Conservation (phyloP, 2,113 vertebrate genomes). For the Ailurus styani region DNA sequence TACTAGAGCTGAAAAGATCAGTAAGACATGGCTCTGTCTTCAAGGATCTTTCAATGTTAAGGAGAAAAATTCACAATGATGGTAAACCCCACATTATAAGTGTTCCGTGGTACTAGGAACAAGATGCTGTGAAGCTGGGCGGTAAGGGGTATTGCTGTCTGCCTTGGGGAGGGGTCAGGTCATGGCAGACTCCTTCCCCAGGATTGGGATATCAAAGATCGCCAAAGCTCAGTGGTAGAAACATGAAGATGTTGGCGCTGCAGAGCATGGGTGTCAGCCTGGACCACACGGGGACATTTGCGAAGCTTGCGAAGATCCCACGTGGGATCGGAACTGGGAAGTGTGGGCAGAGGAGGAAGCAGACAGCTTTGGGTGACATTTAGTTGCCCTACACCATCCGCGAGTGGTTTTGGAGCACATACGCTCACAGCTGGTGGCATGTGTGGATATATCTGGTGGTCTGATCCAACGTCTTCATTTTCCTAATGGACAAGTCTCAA, state of each 20-base stretch:
- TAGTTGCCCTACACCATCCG: background rate
- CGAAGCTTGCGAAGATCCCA: background rate
- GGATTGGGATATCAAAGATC: background rate
- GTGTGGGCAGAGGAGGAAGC: slow-evolving; percentile 9
- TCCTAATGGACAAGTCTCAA: background rate
- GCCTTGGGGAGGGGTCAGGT: background rate
- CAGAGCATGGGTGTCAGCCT: background rate
- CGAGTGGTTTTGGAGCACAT: background rate
- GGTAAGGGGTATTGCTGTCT: background rate
- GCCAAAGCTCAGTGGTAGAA: background rate
- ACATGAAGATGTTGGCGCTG: fast-evolving
- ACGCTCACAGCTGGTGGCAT: fast-evolving
- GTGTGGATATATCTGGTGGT: too few species aligned
- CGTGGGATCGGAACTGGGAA: background rate
- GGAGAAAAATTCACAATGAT: background rate
- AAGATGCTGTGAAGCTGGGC: too few species aligned
- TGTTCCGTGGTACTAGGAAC: background rate
- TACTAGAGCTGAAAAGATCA: background rate
- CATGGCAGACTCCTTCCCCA: background rate
- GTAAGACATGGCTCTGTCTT: background rate
- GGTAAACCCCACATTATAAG: background rate
- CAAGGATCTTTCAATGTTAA: background rate
- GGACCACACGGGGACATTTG: background rate
- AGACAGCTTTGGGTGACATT: slow-evolving; percentile 46
- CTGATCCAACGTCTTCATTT: background rate